These are phyloP conservation scores for Muscicapa adusta DNA, from an alignment of 2,113 vertebrate genomes.

Conservation along the genomic window DNA sequence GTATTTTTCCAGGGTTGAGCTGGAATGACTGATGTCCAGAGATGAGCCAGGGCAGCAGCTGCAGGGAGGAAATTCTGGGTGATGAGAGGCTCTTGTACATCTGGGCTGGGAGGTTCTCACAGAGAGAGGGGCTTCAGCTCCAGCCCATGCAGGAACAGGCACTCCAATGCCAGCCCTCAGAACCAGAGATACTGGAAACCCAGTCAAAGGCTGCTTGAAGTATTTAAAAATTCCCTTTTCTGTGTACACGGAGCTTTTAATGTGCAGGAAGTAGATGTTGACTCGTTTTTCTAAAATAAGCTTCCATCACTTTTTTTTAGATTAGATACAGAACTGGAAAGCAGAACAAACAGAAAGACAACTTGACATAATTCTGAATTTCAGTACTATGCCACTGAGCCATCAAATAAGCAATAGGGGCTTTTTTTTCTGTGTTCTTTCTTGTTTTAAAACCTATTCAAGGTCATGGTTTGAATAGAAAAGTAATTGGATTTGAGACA, in stretches of 20 bases:
- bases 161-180: background rate
- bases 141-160: background rate
- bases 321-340: background rate
- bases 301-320: background rate
- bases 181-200: background rate
- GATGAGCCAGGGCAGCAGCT: background rate
- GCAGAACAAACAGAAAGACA: background rate
- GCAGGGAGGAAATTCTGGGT: background rate
- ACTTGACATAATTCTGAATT: background rate
- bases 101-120: background rate
- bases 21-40: background rate
- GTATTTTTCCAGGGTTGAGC: background rate
- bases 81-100: background rate
- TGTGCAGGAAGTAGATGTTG: background rate
- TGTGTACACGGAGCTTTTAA: rapidly evolving
- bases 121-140: background rate
- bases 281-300: background rate
- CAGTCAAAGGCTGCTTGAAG: background rate
- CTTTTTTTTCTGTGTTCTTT: background rate
- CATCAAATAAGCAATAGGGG: background rate
- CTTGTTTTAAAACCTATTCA: background rate
- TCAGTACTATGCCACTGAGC: background rate
- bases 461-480: constrained; percentile 51
- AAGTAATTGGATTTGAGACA: constrained; percentile 51
- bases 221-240: background rate